Evolutionary conservation across 1,140 invertebrate species (phyloP).

Genomic region (Geopemphigus sp.): DNA sequence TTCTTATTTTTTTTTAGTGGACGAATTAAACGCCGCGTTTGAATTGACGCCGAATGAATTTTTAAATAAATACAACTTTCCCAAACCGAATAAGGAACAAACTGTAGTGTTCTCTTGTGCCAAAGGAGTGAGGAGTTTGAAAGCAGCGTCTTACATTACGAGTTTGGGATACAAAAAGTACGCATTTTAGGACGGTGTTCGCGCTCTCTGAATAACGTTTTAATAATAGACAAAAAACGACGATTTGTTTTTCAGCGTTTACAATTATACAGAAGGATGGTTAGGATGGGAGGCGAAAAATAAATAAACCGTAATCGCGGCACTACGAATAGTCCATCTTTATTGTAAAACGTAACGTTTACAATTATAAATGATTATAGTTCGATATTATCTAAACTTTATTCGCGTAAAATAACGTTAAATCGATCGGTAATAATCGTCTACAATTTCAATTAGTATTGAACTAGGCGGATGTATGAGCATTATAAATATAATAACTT

Average conservation of each 20-base stretch:
- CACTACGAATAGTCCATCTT: background rate
- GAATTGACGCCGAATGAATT: slow-evolving; percentile 41
- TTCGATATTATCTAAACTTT: background rate
- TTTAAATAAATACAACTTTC: slow-evolving; percentile 46
- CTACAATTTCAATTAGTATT: no score
- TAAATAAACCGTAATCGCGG: background rate
- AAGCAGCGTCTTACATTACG: slow-evolving; percentile 41
- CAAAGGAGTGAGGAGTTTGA: slow-evolving; percentile 51
- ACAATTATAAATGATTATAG: background rate
- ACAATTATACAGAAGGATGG: slow-evolving; percentile 29
- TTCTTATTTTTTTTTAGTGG: slow-evolving; percentile 50
- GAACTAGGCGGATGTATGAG: no score
- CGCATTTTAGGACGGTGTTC: background rate
- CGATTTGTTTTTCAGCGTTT: slow-evolving; percentile 6
- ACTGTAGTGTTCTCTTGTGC: slow-evolving; percentile 51
- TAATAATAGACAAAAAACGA: background rate
- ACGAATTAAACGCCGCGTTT: slow-evolving; percentile 50
- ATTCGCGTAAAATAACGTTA: background rate
- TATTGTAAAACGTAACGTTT: background rate
- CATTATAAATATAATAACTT: no score
- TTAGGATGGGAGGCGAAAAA: slow-evolving; percentile 34
- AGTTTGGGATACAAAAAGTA: slow-evolving; percentile 51
- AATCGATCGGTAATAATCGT: background rate
- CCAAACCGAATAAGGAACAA: slow-evolving; percentile 49
- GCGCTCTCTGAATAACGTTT: background rate